These are phyloP conservation scores for Calliopsis andreniformis DNA, from an alignment of 1,140 invertebrate genomes.

Conservation along the genomic window DNA sequence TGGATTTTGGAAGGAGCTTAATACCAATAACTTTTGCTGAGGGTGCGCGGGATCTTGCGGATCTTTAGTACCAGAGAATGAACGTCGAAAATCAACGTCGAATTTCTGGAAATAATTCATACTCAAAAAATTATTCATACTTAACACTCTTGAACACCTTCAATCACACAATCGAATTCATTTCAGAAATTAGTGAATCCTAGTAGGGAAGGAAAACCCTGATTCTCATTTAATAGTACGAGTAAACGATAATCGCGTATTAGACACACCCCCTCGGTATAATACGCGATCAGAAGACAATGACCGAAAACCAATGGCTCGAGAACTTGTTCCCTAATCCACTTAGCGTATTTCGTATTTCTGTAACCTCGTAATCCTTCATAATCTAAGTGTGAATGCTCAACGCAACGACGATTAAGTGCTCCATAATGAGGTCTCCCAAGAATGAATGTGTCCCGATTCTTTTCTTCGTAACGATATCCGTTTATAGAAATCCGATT, in stretches of 20 bases:
- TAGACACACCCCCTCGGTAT: too few relatives aligned
- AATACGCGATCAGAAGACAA: background rate
- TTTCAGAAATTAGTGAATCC: too few relatives aligned
- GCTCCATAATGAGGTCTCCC: background rate
- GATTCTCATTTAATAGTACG: too few relatives aligned
- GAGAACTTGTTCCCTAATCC: background rate
- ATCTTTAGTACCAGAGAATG: background rate
- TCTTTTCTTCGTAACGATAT: background rate
- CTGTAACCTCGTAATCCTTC: background rate
- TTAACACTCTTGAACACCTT: too few relatives aligned
- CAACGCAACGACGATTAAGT: background rate
- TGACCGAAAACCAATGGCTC: background rate
- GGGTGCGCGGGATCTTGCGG: background rate
- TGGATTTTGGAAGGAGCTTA: conserved; percentile 34
- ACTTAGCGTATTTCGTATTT: conserved; percentile 8
- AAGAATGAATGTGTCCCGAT: background rate
- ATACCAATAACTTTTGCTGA: conserved; percentile 16
- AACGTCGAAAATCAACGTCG: too few relatives aligned
- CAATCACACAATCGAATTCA: too few relatives aligned
- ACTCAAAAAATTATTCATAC: too few relatives aligned
- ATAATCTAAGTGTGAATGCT: background rate
- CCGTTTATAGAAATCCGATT: conserved; percentile 24
- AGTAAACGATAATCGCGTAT: too few relatives aligned
- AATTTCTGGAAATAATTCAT: too few relatives aligned
- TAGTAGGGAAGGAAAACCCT: too few relatives aligned